Conservation (phyloP, 2,888 invertebrate genomes). For the Chironomus riparius region DNA sequence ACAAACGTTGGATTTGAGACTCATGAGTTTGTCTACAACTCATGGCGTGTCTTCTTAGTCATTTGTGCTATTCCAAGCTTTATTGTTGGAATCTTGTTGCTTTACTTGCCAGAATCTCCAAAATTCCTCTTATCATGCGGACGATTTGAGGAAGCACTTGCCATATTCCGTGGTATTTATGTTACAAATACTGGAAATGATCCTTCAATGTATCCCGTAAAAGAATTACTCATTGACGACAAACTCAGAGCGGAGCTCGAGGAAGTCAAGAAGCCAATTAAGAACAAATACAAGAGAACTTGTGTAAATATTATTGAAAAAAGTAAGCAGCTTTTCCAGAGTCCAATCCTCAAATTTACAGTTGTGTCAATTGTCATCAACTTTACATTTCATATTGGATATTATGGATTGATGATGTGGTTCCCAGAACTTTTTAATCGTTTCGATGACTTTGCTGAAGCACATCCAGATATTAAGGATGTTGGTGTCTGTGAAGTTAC, state of each 20-base stretch:
- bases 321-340: constrained; percentile 69
- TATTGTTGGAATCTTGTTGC: constrained; percentile 70
- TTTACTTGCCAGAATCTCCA: constrained; percentile 83
- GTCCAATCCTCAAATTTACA: constrained; percentile 75
- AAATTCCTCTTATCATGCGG: constrained; percentile 77
- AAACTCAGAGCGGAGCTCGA: constrained; percentile 39
- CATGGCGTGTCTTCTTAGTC: constrained; percentile 85
- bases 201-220: constrained; percentile 66
- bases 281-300: constrained; percentile 64
- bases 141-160: constrained; percentile 68
- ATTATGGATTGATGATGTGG: constrained; percentile 96
- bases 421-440: constrained; percentile 90
- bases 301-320: constrained; percentile 67
- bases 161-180: constrained; percentile 73
- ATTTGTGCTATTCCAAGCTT: constrained; percentile 84
- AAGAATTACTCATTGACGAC: constrained; percentile 56
- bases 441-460: constrained; percentile 67
- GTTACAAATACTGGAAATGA: constrained; percentile 69
- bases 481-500: constrained; percentile 65
- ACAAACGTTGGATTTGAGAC: constrained; percentile 61
- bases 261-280: constrained; percentile 45
- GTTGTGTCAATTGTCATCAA: constrained; percentile 79
- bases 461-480: constrained; percentile 51
- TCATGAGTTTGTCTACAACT: constrained; percentile 68
- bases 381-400: constrained; percentile 91